phyloP scores from a whole-genome alignment of 1,140 invertebrate species.

The Drosophila mauritiana region DNA sequence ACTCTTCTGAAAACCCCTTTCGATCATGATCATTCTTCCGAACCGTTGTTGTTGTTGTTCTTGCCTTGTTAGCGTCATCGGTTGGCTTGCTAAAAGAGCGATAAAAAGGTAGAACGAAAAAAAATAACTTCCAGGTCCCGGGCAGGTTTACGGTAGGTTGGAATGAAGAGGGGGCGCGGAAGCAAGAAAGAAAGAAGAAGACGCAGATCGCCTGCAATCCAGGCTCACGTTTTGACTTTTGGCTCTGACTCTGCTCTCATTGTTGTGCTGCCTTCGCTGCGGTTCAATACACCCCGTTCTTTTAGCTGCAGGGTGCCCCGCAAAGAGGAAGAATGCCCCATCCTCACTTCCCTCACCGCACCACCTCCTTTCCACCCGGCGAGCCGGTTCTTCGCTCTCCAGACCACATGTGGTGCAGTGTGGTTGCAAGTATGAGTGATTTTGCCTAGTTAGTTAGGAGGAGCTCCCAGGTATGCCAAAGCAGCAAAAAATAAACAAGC shows the following conservation, averaged over 20 bases:
- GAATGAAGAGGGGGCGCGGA: background rate
- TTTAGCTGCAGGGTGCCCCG: slow-evolving; percentile 75
- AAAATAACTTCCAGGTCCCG: slow-evolving; percentile 44
- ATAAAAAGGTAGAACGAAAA: slow-evolving; percentile 58
- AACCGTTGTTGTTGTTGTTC: slow-evolving; percentile 17
- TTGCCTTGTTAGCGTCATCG: slow-evolving; percentile 73
- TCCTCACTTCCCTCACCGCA: slow-evolving; percentile 1
- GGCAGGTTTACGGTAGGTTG: slow-evolving; percentile 15
- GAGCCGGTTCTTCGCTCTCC: slow-evolving; percentile 60
- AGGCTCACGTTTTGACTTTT: slow-evolving; percentile 83
- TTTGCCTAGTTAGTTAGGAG: slow-evolving; percentile 74
- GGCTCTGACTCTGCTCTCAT: slow-evolving; percentile 58
- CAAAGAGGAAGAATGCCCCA: slow-evolving; percentile 44
- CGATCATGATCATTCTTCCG: slow-evolving; percentile 27
- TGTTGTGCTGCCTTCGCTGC: slow-evolving; percentile 16
- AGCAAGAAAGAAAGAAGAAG: background rate
- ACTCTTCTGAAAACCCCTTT: slow-evolving; percentile 15
- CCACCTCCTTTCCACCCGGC: slow-evolving; percentile 28
- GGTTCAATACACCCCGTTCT: slow-evolving; percentile 74
- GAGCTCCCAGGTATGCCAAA: slow-evolving; percentile 53
- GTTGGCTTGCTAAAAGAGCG: slow-evolving; percentile 77
- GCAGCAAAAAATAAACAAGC: slow-evolving; percentile 21
- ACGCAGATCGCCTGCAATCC: slow-evolving; percentile 44
- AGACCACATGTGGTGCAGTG: slow-evolving; percentile 68
- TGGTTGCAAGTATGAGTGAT: slow-evolving; percentile 68